A percentile compares a stretch with the other conserved stretches of the same genome.
Conservation (phyloP, 2,113 vertebrate species). For the Limnothrissa miodon region DNA sequence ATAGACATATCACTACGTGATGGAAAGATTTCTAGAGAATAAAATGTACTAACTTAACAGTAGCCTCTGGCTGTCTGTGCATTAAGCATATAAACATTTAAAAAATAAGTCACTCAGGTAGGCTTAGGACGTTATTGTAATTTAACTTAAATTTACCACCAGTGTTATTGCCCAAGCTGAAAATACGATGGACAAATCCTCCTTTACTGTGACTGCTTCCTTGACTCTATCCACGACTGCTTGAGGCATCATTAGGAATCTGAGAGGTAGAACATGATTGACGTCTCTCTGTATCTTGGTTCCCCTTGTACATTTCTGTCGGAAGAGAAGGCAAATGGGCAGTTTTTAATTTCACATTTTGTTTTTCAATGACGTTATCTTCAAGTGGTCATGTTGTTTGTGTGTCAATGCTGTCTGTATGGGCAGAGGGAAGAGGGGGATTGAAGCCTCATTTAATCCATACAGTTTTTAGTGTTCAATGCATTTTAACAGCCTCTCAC, state of each 20-base stretch:
- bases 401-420: background rate
- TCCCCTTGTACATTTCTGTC: background rate
- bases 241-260: background rate
- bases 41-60: slow-evolving; percentile 3
- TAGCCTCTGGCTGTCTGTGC: slow-evolving; percentile 7
- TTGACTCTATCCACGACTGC: background rate
- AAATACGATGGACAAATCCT: slow-evolving; percentile 28
- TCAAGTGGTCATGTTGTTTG: background rate
- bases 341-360: background rate
- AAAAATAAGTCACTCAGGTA: slow-evolving; percentile 40
- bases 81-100: slow-evolving; percentile 5
- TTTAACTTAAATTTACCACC: slow-evolving; percentile 36
- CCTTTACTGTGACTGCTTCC: slow-evolving; percentile 18
- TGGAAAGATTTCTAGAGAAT: slow-evolving; percentile 37
- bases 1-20: slow-evolving; percentile 43
- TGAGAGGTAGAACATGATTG: background rate
- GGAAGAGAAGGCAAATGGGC: background rate
- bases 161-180: slow-evolving; percentile 51
- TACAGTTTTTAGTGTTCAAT: background rate
- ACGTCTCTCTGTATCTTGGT: background rate
- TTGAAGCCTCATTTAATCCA: slow-evolving; percentile 5
- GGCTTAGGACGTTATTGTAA: slow-evolving; percentile 34
- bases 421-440: background rate
- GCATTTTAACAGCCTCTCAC: background rate
- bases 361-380: background rate